These are phyloP conservation scores for Melanerpes aurifrons DNA, from an alignment of 2,113 vertebrate species.

Conservation along the genomic window DNA sequence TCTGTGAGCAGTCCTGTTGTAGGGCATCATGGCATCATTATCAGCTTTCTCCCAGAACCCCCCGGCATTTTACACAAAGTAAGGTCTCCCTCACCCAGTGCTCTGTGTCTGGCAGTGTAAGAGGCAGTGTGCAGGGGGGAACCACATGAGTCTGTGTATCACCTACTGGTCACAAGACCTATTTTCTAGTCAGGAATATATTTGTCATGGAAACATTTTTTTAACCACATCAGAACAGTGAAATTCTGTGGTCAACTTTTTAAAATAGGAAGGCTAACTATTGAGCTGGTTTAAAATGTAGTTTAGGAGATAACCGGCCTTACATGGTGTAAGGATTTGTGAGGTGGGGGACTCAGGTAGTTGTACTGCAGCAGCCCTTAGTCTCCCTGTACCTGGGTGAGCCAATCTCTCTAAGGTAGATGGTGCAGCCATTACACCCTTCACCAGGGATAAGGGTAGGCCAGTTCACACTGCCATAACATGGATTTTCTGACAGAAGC, in stretches of 20 bases:
- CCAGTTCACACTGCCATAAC: background rate
- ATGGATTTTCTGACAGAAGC: background rate
- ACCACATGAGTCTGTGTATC: background rate
- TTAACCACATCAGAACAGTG: background rate
- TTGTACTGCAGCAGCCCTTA: background rate
- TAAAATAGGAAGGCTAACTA: background rate
- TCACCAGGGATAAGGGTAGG: background rate
- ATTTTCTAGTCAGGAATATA: background rate
- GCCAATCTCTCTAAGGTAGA: background rate
- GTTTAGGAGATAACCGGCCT: background rate
- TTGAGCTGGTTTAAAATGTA: background rate
- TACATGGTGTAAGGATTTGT: background rate
- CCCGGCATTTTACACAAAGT: background rate
- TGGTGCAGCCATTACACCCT: background rate
- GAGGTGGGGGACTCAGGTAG: background rate
- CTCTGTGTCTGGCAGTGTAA: background rate
- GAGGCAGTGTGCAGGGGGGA: background rate
- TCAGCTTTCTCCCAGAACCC: background rate
- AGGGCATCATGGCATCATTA: background rate
- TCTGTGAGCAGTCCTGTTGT: background rate
- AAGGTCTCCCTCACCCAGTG: background rate
- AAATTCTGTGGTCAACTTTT: background rate
- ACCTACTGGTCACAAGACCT: fast-evolving
- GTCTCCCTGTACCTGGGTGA: fast-evolving
- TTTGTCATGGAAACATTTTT: background rate